These are phyloP conservation scores for Aelia acuminata DNA, from an alignment of 2,888 invertebrate genomes.

Conservation along the genomic window DNA sequence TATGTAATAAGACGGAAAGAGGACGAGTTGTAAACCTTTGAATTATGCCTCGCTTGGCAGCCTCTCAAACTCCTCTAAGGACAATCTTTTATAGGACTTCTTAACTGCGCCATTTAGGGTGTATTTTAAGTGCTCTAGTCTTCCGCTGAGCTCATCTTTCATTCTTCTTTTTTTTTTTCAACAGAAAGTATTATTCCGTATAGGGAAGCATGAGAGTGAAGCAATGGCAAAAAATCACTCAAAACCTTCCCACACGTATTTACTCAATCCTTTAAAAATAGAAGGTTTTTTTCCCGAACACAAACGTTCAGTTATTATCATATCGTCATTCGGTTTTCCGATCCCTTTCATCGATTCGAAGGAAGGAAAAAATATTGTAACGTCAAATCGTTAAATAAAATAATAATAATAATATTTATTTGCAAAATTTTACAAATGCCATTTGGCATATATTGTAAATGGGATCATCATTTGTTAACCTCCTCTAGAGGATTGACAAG, in stretches of 20 bases:
- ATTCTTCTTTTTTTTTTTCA: background rate
- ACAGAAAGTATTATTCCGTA: background rate
- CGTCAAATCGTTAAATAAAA: too few relatives aligned
- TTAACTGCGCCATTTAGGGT: conserved; percentile 8
- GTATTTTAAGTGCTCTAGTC: background rate
- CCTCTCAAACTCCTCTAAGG: background rate
- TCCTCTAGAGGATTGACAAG: too few relatives aligned
- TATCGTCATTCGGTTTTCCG: background rate
- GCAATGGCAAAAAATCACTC: background rate
- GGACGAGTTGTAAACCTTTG: background rate
- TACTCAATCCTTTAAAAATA: background rate
- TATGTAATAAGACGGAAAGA: conserved; percentile 13
- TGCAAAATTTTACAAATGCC: too few relatives aligned
- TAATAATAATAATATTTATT: too few relatives aligned
- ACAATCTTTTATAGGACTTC: background rate
- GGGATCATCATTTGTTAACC: too few relatives aligned
- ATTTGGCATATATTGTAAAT: too few relatives aligned
- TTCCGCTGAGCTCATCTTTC: background rate
- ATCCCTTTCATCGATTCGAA: too few relatives aligned
- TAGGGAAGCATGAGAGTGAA: background rate
- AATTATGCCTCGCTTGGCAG: conserved; percentile 3
- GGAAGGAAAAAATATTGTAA: too few relatives aligned
- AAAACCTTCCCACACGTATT: background rate
- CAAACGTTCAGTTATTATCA: background rate
- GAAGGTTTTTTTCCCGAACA: background rate